Conservation (phyloP, 2,888 invertebrate species). For the Heteropelma amictum region DNA sequence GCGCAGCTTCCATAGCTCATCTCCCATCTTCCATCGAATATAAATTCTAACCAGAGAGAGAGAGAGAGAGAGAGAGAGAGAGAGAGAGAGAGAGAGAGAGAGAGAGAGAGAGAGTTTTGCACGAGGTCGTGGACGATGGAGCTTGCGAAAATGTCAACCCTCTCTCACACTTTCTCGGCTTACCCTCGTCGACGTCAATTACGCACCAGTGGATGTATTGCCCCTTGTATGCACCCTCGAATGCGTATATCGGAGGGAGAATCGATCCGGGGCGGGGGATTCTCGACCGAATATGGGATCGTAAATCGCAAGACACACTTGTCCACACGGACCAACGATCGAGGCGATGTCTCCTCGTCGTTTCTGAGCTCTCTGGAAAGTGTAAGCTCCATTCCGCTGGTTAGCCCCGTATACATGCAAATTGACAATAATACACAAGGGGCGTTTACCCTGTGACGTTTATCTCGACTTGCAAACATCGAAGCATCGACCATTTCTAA, state of each 20-base stretch:
- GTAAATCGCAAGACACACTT: constrained; percentile 38
- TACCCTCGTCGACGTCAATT: constrained; percentile 43
- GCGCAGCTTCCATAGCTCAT: neutral
- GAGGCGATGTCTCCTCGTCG: constrained; percentile 16
- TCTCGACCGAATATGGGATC: constrained; percentile 27
- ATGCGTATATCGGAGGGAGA: constrained; percentile 27
- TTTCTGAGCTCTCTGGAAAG: constrained; percentile 28
- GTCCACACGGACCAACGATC: constrained; percentile 20
- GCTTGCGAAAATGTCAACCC: constrained; percentile 30
- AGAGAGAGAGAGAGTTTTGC: neutral
- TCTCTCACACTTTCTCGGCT: too few species aligned
- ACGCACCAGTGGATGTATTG: constrained; percentile 26
- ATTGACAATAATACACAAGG: constrained; percentile 16
- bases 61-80: neutral
- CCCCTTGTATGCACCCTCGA: constrained; percentile 24
- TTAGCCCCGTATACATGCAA: neutral
- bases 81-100: neutral
- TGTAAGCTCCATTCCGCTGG: constrained; percentile 3
- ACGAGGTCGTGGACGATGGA: constrained; percentile 23
- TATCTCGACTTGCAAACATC: constrained; percentile 5
- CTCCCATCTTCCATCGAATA: neutral
- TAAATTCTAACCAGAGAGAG: too few species aligned
- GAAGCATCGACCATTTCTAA: constrained; percentile 9
- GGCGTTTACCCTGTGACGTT: neutral
- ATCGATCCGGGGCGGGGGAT: constrained; percentile 28